Evolutionary conservation across 2,888 invertebrate species (phyloP), one percentile per base, ranked within the genome.

Genomic region (Maniola hyperantus): DNA sequence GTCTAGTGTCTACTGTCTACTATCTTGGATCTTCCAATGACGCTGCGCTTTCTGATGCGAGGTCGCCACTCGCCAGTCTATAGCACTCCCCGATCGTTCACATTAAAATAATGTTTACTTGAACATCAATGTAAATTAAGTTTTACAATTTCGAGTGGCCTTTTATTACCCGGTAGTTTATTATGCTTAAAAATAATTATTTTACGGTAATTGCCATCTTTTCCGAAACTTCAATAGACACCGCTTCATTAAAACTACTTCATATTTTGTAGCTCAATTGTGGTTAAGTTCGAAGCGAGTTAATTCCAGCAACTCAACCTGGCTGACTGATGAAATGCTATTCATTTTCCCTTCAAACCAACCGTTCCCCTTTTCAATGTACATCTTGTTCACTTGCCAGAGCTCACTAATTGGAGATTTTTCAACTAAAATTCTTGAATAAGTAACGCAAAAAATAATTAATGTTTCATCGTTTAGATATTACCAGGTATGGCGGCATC

Each of bases 341-440:
- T 42, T 57, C 20, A 42, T 34, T 60, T 50, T 18, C 11, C 33
- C 11, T 50, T 13, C 20, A 39, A 48, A 64, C 57, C 54, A 50
- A 55, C 39, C 15, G 8, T 66, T 53, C 10, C 20, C 33, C 26
- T 50, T 54, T 42, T 42, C 33, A 57, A 50, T 50, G 26, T 62
- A 39, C 62, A 46, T 36, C 58, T 63, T 46, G 62, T 66, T 66
- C 51, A 51, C 51, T 58, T 66, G 33, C 20, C 63, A 33, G 34
- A 44, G 63, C 15, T 36, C 34, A 34, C 58, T 66, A 66, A 66
- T 66, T 63, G 36, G 46, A 66, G 36, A 53, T 62, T 66, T 62
- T 66, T 66, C 58, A 58, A 58, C 53, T 42, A 44, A 46, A 18
- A 26, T 58, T 53, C 58, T 58, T 58, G 36, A 51, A 66, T 62